These are phyloP conservation scores for Mimas tiliae DNA, from an alignment of 2,888 invertebrate genomes.

Conservation along the genomic window DNA sequence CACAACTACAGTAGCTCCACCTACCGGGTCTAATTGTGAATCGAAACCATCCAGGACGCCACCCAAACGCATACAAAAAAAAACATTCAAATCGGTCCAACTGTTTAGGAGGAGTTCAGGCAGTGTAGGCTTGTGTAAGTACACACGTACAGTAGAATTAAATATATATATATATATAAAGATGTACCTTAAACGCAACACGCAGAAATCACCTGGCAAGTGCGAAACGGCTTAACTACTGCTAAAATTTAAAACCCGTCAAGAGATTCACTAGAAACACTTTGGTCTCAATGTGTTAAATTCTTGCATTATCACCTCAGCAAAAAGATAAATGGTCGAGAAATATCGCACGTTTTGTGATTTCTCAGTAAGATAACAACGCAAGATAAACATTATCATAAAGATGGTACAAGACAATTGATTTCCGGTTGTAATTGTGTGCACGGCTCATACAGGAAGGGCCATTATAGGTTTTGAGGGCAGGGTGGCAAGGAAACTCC, in stretches of 20 bases:
- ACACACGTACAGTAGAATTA: no score
- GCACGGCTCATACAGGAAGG: conserved; percentile 18
- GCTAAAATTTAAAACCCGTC: conserved; percentile 3
- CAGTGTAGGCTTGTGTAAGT: no score
- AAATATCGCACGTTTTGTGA: conserved; percentile 51
- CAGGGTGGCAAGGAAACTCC: conserved; percentile 4
- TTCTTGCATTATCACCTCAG: conserved; percentile 27
- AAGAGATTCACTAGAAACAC: conserved; percentile 22
- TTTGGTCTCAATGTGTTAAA: conserved; percentile 26
- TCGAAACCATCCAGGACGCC: no score
- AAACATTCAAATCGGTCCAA: no score
- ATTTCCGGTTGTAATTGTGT: conserved; percentile 27
- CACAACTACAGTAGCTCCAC: no score
- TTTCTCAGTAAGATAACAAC: conserved; percentile 38
- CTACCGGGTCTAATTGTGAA: no score
- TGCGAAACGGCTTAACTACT: conserved; percentile 9
- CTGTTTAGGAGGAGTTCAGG: no score
- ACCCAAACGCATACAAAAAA: no score
- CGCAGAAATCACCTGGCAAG: no score
- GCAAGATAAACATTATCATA: conserved; percentile 5
- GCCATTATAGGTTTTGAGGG: conserved; percentile 14
- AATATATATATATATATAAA: no score
- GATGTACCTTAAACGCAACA: no score
- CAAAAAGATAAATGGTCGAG: conserved; percentile 46
- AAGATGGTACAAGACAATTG: conserved; percentile 25